phyloP scores from a whole-genome alignment of 1,140 invertebrate species.

The Lerema accius region DNA sequence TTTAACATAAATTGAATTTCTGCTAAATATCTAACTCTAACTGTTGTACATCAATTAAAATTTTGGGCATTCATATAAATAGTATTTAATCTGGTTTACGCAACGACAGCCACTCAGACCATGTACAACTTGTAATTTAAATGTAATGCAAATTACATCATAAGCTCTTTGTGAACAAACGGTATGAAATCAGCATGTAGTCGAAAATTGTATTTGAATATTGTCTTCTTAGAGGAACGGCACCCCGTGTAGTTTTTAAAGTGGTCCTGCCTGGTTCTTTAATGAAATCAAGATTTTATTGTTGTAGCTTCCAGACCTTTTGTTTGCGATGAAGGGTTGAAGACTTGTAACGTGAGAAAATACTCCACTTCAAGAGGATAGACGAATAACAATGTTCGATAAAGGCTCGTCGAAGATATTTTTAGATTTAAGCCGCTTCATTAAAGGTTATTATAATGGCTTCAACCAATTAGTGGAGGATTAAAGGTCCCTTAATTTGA shows the following conservation, averaged over 20 bases:
- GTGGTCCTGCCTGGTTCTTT: background rate
- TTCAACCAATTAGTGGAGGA: too few species aligned
- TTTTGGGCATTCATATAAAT: constrained; percentile 1
- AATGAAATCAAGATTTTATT: background rate
- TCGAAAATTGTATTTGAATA: background rate
- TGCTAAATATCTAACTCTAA: background rate
- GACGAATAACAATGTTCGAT: too few species aligned
- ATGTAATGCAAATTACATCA: constrained; percentile 30
- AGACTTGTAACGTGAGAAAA: constrained; percentile 25
- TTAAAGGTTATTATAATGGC: too few species aligned
- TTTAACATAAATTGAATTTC: background rate
- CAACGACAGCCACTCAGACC: constrained; percentile 8
- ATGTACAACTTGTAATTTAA: constrained; percentile 29
- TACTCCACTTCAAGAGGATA: too few species aligned
- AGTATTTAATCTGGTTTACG: constrained; percentile 20
- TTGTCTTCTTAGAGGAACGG: background rate
- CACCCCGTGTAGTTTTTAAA: background rate
- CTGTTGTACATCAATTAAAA: background rate
- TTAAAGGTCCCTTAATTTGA: too few species aligned
- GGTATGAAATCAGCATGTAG: constrained; percentile 12
- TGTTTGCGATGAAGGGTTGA: background rate
- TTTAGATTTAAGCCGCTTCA: too few species aligned
- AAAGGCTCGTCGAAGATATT: too few species aligned
- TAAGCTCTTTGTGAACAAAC: constrained; percentile 13
- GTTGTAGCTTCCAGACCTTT: too few species aligned